Base-by-base conservation (phyloP, 1,140 invertebrate genomes). In the Rhopalosiphum padi region DNA sequence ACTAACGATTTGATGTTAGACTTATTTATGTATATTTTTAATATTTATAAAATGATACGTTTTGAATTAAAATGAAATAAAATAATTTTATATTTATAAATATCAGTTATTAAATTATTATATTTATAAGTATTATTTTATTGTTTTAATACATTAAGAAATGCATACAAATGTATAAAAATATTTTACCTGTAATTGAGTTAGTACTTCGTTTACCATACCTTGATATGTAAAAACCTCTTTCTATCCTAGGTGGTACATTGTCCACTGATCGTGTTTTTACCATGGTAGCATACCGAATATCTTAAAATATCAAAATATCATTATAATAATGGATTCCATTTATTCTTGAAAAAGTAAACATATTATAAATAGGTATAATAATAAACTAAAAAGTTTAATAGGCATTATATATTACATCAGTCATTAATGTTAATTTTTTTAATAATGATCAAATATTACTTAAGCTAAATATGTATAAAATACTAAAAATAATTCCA, bases 211-310 rank as follows among this genome's bases (percentile, higher is more conserved):
- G n/a, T 93, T 93, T 93, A 23, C 91, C 91, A 35, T 93, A 93
- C 77, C 91, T 93, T 23, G 91, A 86, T 35, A 93, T 93, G 35
- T 93, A 93, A 86, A 93, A 93, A 85, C 91, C 91, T 85, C 91
- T 48, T 86, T 93, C 91, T 93, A 55, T 93, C 23, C 91, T 93
- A 25, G 82, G 91, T 9, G 82, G 91, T 55, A 93, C 82, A 30
- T 93, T 93, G 22, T 93, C 91, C 91, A 83, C 48, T 41, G 77
- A 41, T 53, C 23, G 82, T 23, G 48, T 30, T 41, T 85, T 83
- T 15, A 55, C 0, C n/a, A 86, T 53, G 1, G 53, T 48, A 21
- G 82, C n/a, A 41, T 86, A 93, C 41, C 43, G 55, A 46, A 53
- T 30, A 93, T 83, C 91, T 93, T 86, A 86, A 93, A 55, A 93